Base-by-base conservation (phyloP, 2,113 vertebrate genomes). In the Barbus barbus region DNA sequence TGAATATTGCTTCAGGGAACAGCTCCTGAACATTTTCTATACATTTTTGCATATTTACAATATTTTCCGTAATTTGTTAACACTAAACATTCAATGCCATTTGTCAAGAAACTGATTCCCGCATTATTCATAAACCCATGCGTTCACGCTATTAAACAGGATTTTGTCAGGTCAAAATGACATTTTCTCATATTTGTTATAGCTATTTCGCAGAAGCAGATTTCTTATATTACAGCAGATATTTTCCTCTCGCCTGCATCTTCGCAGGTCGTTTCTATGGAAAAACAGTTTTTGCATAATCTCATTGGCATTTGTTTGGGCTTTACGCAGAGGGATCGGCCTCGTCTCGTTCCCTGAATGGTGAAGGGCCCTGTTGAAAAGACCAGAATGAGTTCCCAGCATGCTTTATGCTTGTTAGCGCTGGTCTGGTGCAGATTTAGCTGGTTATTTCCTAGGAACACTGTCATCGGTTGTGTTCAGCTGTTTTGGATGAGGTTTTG, bases 201-300 rank as follows among this genome's bases (percentile, higher is more conserved):
- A 12, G 33, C 8, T 63, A 79, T 79, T 63, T 79, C 13, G 36
- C 36, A 18, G 48, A 56, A 56, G 48, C 75, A 56, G 31, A 13
- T 3, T 38, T 60, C 1, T 78, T 60, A 60, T 60, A 60, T 26
- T 46, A 65, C 38, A 1, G 14, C 36, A 61, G 33, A n/a, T 46
- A 26, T 44, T 46, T 28, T 26, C 38, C 7, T 63, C 18, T 44
- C 33, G n/a, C 11, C 24, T 79, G 58, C 60, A 26, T 61, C 51
- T 58, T 8, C 53, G 20, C 33, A 14, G 71, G 71, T 74, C 71
- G 24, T 74, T 44, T 74, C 71, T 48, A 61, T 60, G 58, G n/a
- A 41, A 78, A 38, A 78, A 46, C 56, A n/a, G 56, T 38, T 60
- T 79, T 79, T 79, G 77, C 77, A 63, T 79, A 65, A 79, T 63